Evolutionary conservation across 2,888 invertebrate genomes (phyloP).

Genomic region (Apamea crenata): DNA sequence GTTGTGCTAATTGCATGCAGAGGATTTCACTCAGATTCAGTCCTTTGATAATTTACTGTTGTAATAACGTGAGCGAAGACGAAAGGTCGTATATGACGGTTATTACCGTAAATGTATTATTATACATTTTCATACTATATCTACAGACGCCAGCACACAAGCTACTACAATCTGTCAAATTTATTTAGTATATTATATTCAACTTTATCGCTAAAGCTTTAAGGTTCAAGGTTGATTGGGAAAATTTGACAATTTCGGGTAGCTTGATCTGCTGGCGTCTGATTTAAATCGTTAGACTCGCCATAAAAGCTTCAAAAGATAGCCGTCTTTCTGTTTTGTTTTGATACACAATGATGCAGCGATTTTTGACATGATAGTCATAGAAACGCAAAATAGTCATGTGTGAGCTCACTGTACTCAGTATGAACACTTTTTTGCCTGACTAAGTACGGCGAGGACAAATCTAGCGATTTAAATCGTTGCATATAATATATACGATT

Average conservation of each 20-base stretch:
- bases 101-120: no score
- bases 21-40: conserved; percentile 70
- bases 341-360: not conserved
- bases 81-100: conserved; percentile 36
- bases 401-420: not conserved
- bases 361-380: not conserved
- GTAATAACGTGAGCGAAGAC: conserved; percentile 46
- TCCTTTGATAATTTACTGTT: conserved; percentile 70
- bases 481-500: not conserved
- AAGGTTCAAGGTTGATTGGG: no score
- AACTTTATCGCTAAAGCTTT: no score
- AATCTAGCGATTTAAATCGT: no score
- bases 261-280: no score
- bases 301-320: not conserved
- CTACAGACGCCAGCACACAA: not conserved
- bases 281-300: not conserved
- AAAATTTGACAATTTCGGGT: no score
- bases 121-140: conserved; percentile 13
- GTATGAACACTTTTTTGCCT: not conserved
- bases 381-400: not conserved
- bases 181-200: no score
- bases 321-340: not conserved
- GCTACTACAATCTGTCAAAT: no score
- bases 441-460: not conserved
- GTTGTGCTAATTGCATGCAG: conserved; percentile 72